phyloP scores from a whole-genome alignment of 2,113 vertebrate genomes.

The Himantopus leucocephalus region DNA sequence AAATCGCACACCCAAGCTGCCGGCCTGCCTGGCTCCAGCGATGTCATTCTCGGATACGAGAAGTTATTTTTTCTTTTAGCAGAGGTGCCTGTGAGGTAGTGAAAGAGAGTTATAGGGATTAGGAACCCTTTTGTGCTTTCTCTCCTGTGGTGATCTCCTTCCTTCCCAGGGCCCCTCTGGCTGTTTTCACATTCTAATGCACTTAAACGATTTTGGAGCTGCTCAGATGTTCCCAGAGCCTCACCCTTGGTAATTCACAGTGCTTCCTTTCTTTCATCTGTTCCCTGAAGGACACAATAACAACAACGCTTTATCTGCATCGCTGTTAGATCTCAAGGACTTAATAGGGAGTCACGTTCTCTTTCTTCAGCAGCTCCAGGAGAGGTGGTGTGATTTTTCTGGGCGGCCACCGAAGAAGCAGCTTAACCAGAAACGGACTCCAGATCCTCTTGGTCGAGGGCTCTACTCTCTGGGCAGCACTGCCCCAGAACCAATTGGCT shows the following conservation, averaged over 20 bases:
- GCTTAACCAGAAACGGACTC: background rate
- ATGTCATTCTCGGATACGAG: background rate
- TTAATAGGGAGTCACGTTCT: background rate
- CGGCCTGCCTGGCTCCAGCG: background rate
- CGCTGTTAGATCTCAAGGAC: background rate
- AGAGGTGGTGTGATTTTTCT: background rate
- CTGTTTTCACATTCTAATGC: constrained; percentile 46
- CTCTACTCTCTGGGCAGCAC: background rate
- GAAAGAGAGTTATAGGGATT: constrained; percentile 39
- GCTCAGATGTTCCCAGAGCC: constrained; percentile 49
- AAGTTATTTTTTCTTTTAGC: background rate
- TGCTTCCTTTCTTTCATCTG: constrained; percentile 41
- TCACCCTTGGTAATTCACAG: constrained; percentile 40
- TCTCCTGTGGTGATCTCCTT: constrained; percentile 6
- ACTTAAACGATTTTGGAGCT: constrained; percentile 14
- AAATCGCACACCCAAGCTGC: constrained; percentile 31
- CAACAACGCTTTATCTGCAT: background rate
- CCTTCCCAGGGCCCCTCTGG: constrained; percentile 16
- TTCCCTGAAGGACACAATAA: constrained; percentile 44
- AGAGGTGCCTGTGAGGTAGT: constrained; percentile 27
- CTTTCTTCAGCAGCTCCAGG: background rate
- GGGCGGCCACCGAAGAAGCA: background rate
- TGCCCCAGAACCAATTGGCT: background rate
- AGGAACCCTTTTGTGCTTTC: constrained; percentile 40
- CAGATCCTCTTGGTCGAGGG: background rate